phyloP scores from a whole-genome alignment of 2,888 invertebrate species.

The Smittia aterrima region DNA sequence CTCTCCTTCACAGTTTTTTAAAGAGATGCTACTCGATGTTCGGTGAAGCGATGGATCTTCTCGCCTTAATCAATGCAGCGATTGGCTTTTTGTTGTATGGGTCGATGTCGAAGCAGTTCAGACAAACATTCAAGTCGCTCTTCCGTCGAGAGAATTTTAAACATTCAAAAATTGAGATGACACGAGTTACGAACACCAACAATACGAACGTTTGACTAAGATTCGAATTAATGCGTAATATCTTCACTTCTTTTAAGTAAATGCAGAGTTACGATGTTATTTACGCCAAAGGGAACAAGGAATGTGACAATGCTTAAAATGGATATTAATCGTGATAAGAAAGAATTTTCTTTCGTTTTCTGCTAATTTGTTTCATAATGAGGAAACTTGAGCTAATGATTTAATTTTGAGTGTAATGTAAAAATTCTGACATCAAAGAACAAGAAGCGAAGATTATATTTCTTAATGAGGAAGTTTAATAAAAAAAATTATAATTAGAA shows the following conservation, averaged over 20 bases:
- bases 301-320: too few species aligned
- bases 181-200: conserved; percentile 51
- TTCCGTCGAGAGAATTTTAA: conserved; percentile 69
- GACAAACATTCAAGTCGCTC: conserved; percentile 66
- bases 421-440: background rate
- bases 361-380: background rate
- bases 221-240: background rate
- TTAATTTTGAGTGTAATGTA: background rate
- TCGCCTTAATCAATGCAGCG: conserved; percentile 86
- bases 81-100: conserved; percentile 93
- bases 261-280: too few species aligned
- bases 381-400: background rate
- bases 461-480: too few species aligned
- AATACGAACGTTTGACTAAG: conserved; percentile 52
- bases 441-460: too few species aligned
- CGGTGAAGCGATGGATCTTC: conserved; percentile 84
- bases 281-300: too few species aligned
- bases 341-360: too few species aligned
- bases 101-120: conserved; percentile 90
- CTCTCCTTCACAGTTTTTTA: conserved; percentile 65
- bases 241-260: too few species aligned
- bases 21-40: conserved; percentile 74
- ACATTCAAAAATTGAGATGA: conserved; percentile 53
- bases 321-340: too few species aligned
- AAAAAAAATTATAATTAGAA: too few species aligned